phyloP scores from a whole-genome alignment of 1,140 invertebrate genomes.

The Drosophila punjabiensis region DNA sequence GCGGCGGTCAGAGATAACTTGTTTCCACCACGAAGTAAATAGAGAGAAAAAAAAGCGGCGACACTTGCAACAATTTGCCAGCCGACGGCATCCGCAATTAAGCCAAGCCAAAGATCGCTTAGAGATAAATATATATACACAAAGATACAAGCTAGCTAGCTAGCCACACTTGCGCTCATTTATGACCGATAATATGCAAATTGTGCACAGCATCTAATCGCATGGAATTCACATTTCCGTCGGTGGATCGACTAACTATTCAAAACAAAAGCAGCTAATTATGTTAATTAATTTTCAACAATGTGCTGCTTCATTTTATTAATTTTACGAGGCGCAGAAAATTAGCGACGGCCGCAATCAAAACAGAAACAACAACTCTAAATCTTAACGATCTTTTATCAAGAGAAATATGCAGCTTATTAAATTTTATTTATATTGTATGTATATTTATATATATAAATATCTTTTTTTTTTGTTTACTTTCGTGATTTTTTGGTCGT shows the following conservation, averaged over 20 bases:
- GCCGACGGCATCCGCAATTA: conserved; percentile 73
- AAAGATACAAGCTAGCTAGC: conserved; percentile 6
- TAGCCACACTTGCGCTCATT: conserved; percentile 31
- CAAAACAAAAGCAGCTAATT: conserved; percentile 70
- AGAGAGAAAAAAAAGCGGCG: conserved; percentile 16
- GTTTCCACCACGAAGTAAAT: conserved; percentile 27
- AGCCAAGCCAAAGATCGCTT: conserved; percentile 36
- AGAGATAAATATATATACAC: conserved; percentile 1
- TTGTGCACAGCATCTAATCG: conserved; percentile 41
- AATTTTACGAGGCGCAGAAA: conserved; percentile 78
- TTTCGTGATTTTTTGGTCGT: conserved; percentile 29
- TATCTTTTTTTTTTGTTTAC: conserved; percentile 27
- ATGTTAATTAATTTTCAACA: conserved; percentile 75
- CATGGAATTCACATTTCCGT: conserved; percentile 35
- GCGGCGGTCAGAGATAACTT: conserved; percentile 22
- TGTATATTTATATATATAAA: conserved; percentile 2
- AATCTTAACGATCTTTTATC: conserved; percentile 43
- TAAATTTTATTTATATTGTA: conserved; percentile 29
- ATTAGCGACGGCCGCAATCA: conserved; percentile 63
- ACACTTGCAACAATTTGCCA: conserved; percentile 37
- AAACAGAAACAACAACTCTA: conserved; percentile 21
- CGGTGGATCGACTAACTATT: not conserved
- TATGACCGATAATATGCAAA: conserved; percentile 52
- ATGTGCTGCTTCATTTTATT: conserved; percentile 71
- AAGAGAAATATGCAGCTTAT: conserved; percentile 49